Conservation (phyloP, 1,140 invertebrate species). For the Himalopsyche phryganea region DNA sequence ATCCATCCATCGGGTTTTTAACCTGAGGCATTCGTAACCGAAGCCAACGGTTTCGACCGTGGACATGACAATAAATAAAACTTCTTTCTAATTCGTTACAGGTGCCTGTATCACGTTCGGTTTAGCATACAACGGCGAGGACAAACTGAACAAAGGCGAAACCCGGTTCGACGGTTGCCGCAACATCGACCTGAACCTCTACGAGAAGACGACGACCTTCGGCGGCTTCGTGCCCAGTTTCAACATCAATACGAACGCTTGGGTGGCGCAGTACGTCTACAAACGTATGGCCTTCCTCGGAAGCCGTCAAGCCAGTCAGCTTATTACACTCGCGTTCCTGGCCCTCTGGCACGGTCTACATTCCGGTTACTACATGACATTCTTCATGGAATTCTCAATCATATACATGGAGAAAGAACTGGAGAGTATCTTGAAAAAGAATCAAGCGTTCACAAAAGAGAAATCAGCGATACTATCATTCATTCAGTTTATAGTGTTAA, state of each 20-base stretch:
- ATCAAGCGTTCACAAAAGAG: conserved; percentile 48
- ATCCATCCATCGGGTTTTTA: too few species aligned
- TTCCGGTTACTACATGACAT: conserved; percentile 87
- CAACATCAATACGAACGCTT: conserved; percentile 91
- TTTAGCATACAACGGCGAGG: conserved; percentile 75
- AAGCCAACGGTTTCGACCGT: too few species aligned
- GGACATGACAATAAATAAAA: too few species aligned
- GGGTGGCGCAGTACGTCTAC: conserved; percentile 89
- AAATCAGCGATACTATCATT: conserved; percentile 39
- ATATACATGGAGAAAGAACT: conserved; percentile 82
- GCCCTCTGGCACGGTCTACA: conserved; percentile 93
- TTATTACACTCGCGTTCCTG: conserved; percentile 76
- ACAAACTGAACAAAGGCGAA: conserved; percentile 53
- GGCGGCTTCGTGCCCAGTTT: conserved; percentile 83
- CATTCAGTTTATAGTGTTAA: conserved; percentile 59
- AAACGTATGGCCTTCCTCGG: conserved; percentile 88
- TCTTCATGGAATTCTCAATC: conserved; percentile 87
- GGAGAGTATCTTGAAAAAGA: conserved; percentile 52
- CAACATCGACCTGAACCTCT: conserved; percentile 75
- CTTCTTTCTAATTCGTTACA: conserved; percentile 41
- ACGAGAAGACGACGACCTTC: conserved; percentile 78
- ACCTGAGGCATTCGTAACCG: too few species aligned
- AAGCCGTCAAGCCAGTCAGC: conserved; percentile 80
- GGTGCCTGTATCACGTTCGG: conserved; percentile 63
- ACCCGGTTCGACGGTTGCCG: conserved; percentile 79